phyloP scores from a whole-genome alignment of 2,113 vertebrate genomes.

The Sinocyclocheilus grahami region DNA sequence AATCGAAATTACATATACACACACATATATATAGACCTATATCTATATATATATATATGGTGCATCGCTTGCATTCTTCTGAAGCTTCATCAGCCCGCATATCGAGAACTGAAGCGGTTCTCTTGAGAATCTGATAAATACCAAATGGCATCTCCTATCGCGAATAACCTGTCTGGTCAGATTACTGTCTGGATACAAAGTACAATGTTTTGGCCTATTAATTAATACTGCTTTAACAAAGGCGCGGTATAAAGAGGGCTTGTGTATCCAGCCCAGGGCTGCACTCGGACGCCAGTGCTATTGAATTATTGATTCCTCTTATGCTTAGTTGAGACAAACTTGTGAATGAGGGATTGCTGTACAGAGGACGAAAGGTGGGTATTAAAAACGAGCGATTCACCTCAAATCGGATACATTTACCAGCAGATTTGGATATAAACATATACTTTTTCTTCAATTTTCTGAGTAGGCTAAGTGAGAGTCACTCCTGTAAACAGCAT shows the following conservation, averaged over 20 bases:
- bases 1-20: background rate
- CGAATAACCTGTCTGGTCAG: slow-evolving; percentile 64
- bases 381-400: background rate
- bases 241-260: slow-evolving; percentile 64
- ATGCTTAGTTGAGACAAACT: slow-evolving; percentile 74
- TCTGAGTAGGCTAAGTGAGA: background rate
- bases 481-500: background rate
- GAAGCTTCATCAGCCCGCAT: background rate
- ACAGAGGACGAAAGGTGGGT: slow-evolving; percentile 10
- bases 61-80: background rate
- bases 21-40: too few relatives aligned
- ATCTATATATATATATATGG: background rate
- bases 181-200: slow-evolving; percentile 71
- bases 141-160: slow-evolving; percentile 67
- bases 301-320: slow-evolving; percentile 78
- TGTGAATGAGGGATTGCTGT: slow-evolving; percentile 62
- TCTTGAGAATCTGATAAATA: slow-evolving; percentile 72
- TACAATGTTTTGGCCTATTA: slow-evolving; percentile 74
- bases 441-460: background rate
- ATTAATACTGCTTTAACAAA: slow-evolving; percentile 74
- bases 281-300: slow-evolving; percentile 78
- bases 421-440: background rate
- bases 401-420: background rate
- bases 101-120: slow-evolving; percentile 50
- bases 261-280: slow-evolving; percentile 68